Percentiles rank a stretch among this genome's conserved stretches.
Evolutionary conservation across 64 coral and sea anemone species (phyloP).

Genomic region (Stylophora pistillata): DNA sequence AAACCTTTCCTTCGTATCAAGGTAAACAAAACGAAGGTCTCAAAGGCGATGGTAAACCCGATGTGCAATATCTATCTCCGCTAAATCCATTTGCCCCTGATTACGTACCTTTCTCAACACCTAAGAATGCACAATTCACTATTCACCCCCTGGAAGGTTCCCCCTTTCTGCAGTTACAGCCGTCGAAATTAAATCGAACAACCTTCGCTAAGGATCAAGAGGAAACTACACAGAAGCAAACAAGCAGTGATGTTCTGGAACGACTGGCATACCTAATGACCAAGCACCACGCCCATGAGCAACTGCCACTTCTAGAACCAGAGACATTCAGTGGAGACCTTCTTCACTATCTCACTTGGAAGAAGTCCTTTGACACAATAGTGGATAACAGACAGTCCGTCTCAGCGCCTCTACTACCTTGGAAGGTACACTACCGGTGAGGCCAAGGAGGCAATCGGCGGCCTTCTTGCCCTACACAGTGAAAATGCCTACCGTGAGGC

Average conservation of each 20-base stretch:
- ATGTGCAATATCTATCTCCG: not conserved
- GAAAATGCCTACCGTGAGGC: constrained; percentile 38
- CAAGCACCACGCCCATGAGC: not conserved
- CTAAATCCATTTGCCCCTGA: not conserved
- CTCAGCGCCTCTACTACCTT: constrained; percentile 55
- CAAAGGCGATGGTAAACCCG: not conserved
- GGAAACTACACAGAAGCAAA: not conserved
- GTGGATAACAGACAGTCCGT: constrained; percentile 25
- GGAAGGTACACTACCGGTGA: constrained; percentile 48
- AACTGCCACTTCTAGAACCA: constrained; percentile 52
- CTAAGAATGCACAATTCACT: not conserved
- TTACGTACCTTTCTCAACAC: not conserved
- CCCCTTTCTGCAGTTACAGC: not conserved
- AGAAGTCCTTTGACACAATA: constrained; percentile 50
- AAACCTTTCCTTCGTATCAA: not conserved
- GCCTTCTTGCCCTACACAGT: constrained; percentile 17
- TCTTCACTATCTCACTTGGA: constrained; percentile 52
- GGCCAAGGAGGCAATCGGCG: constrained; percentile 59
- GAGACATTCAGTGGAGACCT: constrained; percentile 48
- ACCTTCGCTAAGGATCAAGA: not conserved
- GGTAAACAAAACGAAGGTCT: not conserved
- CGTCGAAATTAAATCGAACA: not conserved
- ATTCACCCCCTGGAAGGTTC: not conserved
- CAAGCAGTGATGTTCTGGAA: not conserved
- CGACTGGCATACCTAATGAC: constrained; percentile 45